Evolutionary conservation across 2,113 vertebrate species (phyloP), one percentile per base, ranked within the genome.

Genomic region (Machaerirhynchus nigripectus): DNA sequence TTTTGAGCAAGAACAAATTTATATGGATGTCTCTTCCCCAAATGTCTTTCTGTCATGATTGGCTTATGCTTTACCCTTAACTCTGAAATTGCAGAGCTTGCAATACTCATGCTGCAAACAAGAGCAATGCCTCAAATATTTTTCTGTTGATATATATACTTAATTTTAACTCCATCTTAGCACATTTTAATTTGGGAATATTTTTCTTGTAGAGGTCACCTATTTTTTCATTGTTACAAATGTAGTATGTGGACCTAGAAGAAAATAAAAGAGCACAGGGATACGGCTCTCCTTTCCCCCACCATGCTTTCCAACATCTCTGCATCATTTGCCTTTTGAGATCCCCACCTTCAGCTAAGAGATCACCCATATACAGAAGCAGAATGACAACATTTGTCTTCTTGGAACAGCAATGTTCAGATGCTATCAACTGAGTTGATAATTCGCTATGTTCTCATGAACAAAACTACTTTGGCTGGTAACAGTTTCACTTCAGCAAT

Each of bases 201-300:
- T 64, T 44, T 30, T 95, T 82, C 27, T n/a, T 3, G 6, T 16
- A 35, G 30, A 75, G 35, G 9, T 47, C 22, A 75, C 2, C 2
- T 47, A 70, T 77, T 73, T 15, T 64, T 87, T 77, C 73, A 28
- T 79, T 47, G 74, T 20, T 70, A 39, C 13, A 67, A 67, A 27
- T 11, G 0, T 50, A 74, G 46, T 28, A 55, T 0, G 0, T 42
- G 4, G 13, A 22, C 26, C 56, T 26, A 50, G 60, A 94, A 37
- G 7, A 44, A 67, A 85, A 35, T 11, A 10, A 82, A 75, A 15
- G 7, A 78, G 20, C 42, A 44, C 2, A 5, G 15, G 50, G 14
- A 35, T 40, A 44, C 1, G 3, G 11, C 50, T 63, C 35, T 86
- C 20, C 56, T 79, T 71, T 64, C 22, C 39, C 21, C 16, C 20